Conservation (phyloP, 2,888 invertebrate genomes). For the Plagodis dolabraria region DNA sequence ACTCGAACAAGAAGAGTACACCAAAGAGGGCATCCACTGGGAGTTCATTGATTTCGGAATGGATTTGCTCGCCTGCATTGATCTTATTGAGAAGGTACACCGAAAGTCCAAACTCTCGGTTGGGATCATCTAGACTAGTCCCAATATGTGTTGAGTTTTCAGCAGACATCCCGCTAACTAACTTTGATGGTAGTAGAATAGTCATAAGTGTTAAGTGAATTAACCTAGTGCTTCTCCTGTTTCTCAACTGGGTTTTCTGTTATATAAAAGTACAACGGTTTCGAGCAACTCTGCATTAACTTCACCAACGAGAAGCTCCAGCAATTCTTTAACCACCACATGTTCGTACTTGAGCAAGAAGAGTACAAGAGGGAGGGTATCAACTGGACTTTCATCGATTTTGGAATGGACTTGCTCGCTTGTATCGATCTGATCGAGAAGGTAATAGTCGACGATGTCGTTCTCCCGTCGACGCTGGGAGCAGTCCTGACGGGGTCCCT, state of each 20-base stretch:
- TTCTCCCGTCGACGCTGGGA: constrained; percentile 57
- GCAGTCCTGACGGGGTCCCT: constrained; percentile 48
- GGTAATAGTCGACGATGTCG: constrained; percentile 84
- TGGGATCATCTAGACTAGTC: constrained; percentile 46
- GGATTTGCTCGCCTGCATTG: constrained; percentile 99
- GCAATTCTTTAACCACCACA: constrained; percentile 99
- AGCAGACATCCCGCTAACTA: constrained; percentile 59
- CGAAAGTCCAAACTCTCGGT: constrained; percentile 63
- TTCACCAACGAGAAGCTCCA: constrained; percentile 99
- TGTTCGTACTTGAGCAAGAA: constrained; percentile 99
- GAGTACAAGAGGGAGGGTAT: constrained; percentile 98
- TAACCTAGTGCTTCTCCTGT: constrained; percentile 53
- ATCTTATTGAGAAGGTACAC: constrained; percentile 98
- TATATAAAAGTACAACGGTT: constrained; percentile 93
- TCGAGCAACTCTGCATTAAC: constrained; percentile 99
- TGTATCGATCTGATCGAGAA: constrained; percentile 98
- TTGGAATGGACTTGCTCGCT: constrained; percentile 97
- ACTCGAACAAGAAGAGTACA: constrained; percentile 99
- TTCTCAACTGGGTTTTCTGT: constrained; percentile 63
- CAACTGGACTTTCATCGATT: constrained; percentile 98
- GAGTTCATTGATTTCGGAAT: constrained; percentile 99
- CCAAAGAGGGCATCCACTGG: constrained; percentile 98
- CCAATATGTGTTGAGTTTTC: constrained; percentile 52
- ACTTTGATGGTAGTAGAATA: constrained; percentile 44
- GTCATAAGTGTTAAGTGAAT: constrained; percentile 38